These are phyloP conservation scores for Haliaeetus leucogaster DNA, from an alignment of 2,113 vertebrate genomes.

Conservation along the genomic window DNA sequence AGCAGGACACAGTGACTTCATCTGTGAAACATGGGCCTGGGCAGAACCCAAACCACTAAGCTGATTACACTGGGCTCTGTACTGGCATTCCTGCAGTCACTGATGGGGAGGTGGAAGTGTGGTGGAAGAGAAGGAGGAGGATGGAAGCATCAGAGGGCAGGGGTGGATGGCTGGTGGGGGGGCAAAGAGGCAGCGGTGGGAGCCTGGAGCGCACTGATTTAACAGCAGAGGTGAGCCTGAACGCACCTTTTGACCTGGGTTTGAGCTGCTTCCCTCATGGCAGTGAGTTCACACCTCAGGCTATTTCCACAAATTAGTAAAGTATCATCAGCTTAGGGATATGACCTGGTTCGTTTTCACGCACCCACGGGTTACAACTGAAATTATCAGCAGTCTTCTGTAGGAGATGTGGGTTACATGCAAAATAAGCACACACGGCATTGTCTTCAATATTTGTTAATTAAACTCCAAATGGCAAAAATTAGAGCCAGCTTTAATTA, in stretches of 20 bases:
- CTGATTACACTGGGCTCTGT: not conserved
- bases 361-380: not conserved
- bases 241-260: not conserved
- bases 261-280: not conserved
- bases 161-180: not conserved
- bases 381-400: not conserved
- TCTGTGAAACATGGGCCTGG: not conserved
- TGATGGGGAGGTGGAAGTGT: not conserved
- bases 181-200: not conserved
- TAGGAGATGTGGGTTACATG: not conserved
- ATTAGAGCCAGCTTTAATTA: not conserved
- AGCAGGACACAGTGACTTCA: not conserved
- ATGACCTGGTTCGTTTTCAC: not conserved
- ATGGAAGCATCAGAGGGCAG: not conserved
- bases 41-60: not conserved
- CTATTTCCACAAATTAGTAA: not conserved
- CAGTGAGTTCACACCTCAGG: not conserved
- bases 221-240: not conserved
- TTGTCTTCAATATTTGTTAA: not conserved
- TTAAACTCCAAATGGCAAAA: not conserved
- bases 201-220: not conserved
- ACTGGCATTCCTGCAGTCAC: not conserved
- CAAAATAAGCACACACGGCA: not conserved
- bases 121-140: not conserved
- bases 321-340: not conserved